Percentiles rank a stretch among this genome's conserved stretches.
Conservation (phyloP, 2,113 vertebrate species). For the Sporophila hypoxantha region DNA sequence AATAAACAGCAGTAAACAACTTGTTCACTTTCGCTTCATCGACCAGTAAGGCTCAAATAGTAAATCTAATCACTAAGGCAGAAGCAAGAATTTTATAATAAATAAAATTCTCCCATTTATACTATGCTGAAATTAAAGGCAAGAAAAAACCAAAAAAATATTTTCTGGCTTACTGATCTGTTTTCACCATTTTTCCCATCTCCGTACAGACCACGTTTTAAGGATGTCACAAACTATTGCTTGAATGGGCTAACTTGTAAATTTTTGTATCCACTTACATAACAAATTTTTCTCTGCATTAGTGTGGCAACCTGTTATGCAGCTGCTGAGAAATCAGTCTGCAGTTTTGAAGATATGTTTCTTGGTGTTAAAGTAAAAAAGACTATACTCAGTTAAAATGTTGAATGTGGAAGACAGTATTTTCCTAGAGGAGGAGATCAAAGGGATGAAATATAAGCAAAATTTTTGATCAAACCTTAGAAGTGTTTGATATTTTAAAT, state of each 20-base stretch:
- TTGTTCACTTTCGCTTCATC: neutral
- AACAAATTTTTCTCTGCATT: neutral
- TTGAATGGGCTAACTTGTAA: neutral
- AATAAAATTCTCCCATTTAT: neutral
- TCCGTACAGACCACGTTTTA: neutral
- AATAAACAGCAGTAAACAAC: neutral
- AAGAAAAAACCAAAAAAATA: neutral
- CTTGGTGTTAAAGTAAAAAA: neutral
- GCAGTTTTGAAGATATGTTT: neutral
- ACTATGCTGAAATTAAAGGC: neutral
- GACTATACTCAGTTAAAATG: neutral
- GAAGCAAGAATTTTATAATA: neutral
- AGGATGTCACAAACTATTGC: neutral
- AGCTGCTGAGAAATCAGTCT: neutral
- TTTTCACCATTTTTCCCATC: neutral
- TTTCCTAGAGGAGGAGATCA: neutral
- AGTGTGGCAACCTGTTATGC: neutral
- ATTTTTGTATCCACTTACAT: neutral
- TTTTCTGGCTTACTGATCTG: neutral
- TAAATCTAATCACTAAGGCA: neutral
- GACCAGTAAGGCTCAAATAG: neutral
- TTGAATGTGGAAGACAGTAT: neutral
- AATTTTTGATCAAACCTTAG: neutral
- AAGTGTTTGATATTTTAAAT: slow-evolving; percentile 1
- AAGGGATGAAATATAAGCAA: neutral